Evolutionary conservation across 2,888 invertebrate genomes (phyloP), one percentile per base, ranked within the genome.

Genomic region (Tetanocera ferruginea): DNA sequence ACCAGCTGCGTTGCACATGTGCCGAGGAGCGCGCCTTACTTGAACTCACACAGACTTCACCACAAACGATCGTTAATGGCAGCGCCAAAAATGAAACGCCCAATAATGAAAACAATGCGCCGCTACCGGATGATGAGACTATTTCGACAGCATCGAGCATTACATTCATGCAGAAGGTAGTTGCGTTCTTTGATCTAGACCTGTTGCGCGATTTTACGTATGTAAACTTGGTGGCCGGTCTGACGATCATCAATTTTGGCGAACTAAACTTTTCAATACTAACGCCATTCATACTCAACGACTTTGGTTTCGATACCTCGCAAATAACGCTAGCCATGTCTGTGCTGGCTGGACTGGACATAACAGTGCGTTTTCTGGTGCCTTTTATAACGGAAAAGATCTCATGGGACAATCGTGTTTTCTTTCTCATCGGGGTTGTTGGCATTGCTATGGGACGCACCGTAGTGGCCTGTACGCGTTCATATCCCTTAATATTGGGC

Each of bases 261-360:
- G 95, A 95, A 87, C 83, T 94, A 6, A 95, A 95, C 86, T 95
- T 95, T 86, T 93, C 94, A 2, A 92, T 94, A 70, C 85, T 95
- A 70, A 94, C 94, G 0, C 94, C 95, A 0, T 94, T 94, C 81
- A 93, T 95, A 82, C 89, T 95, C n/a, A 91, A 91, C 23, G 94
- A 94, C 83, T 93, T 93, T 83, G 92, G 93, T 0, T 92, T 93
- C 83, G 89, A 89, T 3, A 88, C 85, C 0, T 64, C 85, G 3
- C 87, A 94, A 88, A 93, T 93, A 0, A 94, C 95, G 0, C 88
- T 92, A 17, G 93, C 93, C 73, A 94, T 94, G 93, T 94, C 94
- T 0, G 87, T 94, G 60, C 89, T 94, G 79, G 94, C 92, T 5
- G 92, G 92, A 34, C 90, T 93, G 57, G 95, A 95, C 84, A 92